phyloP scores from a whole-genome alignment of 2,113 vertebrate species.

The Gobiocypris rarus region DNA sequence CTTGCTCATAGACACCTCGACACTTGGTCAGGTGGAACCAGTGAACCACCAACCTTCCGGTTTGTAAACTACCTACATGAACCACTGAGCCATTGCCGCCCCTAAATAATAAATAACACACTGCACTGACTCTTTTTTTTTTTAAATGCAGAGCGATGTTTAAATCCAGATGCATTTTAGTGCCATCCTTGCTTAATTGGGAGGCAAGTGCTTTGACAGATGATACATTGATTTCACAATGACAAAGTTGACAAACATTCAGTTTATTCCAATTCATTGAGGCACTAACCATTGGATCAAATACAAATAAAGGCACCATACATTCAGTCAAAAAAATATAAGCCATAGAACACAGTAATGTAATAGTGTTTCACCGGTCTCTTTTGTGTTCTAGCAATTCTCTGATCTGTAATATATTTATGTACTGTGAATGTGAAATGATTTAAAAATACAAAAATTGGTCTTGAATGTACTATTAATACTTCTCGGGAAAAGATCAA shows the following conservation, averaged over 20 bases:
- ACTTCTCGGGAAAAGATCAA: neutral
- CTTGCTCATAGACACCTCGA: too few relatives aligned
- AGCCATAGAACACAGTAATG: neutral
- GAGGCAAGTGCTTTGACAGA: slow-evolving; percentile 45
- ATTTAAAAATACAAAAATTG: neutral
- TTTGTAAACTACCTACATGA: too few relatives aligned
- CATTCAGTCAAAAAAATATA: neutral
- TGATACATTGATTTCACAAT: slow-evolving; percentile 2
- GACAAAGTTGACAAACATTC: neutral
- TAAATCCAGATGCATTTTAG: neutral
- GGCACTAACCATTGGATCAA: slow-evolving; percentile 8
- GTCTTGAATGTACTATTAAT: neutral
- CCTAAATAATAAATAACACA: neutral
- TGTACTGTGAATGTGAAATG: neutral
- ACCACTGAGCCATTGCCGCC: too few relatives aligned
- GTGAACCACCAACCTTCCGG: too few relatives aligned
- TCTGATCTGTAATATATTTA: neutral
- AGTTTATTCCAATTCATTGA: slow-evolving; percentile 28
- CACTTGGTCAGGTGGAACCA: too few relatives aligned
- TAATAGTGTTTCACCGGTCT: neutral
- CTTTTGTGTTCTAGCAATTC: neutral
- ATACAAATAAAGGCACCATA: slow-evolving; percentile 40
- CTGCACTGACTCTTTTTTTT: neutral
- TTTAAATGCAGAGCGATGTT: neutral
- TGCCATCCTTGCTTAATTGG: neutral